Conservation (phyloP, 2,113 vertebrate species). For the Oncorhynchus keta region DNA sequence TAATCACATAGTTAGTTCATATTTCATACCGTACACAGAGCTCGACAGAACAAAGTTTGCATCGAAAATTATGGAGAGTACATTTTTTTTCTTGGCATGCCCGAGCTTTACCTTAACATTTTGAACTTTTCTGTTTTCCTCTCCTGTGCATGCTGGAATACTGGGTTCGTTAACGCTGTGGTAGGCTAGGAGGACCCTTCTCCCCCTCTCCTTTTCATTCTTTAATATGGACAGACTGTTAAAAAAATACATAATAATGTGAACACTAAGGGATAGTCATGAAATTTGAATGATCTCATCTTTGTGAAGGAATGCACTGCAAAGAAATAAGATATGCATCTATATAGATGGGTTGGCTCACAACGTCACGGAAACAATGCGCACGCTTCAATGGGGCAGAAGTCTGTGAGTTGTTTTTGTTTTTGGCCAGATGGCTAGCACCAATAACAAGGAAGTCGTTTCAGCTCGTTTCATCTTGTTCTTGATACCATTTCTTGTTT, state of each 20-base stretch:
- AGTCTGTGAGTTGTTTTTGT: no score
- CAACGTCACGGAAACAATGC: no score
- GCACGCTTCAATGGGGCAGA: no score
- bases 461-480: no score
- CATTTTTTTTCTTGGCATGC: constrained; percentile 11
- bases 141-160: constrained; percentile 32
- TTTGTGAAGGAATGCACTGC: constrained; percentile 42
- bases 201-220: constrained; percentile 62
- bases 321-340: constrained; percentile 44
- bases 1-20: constrained; percentile 99
- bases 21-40: constrained; percentile 85
- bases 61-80: constrained; percentile 48
- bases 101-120: constrained; percentile 61
- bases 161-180: constrained; percentile 66
- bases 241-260: constrained; percentile 70
- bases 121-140: constrained; percentile 56
- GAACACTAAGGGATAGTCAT: constrained; percentile 64
- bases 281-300: constrained; percentile 67
- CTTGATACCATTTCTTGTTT: no score
- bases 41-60: constrained; percentile 62
- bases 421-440: no score
- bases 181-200: constrained; percentile 51
- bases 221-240: constrained; percentile 61
- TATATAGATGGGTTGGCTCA: constrained; percentile 6
- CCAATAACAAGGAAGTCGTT: no score